A percentile compares a stretch with the other conserved stretches of the same genome.
Conservation (phyloP, 2,797 vertebrate species). For the Pagetopsis macropterus region DNA sequence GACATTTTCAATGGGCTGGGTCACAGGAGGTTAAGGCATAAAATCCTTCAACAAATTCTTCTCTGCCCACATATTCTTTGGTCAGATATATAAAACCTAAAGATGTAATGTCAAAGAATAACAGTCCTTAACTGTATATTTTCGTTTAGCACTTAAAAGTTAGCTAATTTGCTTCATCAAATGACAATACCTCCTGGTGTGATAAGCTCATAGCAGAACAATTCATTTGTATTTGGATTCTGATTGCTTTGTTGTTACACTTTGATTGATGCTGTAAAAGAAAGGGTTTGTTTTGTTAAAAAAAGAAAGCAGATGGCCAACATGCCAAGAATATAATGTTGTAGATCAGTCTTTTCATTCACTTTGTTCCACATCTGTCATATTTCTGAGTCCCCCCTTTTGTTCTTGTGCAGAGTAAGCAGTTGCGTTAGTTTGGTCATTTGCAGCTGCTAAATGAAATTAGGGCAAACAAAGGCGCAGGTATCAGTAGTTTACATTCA, state of each 20-base stretch:
- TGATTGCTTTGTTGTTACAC: not conserved
- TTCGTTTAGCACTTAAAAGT: not conserved
- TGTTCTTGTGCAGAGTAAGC: slow-evolving; percentile 28
- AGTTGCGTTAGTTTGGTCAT: slow-evolving; percentile 10
- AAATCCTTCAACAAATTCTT: slow-evolving; percentile 4
- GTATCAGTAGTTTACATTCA: slow-evolving; percentile 36
- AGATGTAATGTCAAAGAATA: not conserved
- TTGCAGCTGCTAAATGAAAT: slow-evolving; percentile 53
- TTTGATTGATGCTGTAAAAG: not conserved
- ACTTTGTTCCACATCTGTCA: slow-evolving; percentile 60
- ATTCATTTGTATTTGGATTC: not conserved
- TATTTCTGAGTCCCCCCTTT: slow-evolving; percentile 33
- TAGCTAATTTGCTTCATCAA: not conserved
- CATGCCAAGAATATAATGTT: slow-evolving; percentile 48
- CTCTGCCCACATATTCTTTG: not conserved
- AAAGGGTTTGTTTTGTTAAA: slow-evolving; percentile 16
- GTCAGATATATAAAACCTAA: not conserved
- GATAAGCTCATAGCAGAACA: not conserved
- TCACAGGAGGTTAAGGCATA: not conserved
- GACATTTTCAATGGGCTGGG: too few species aligned
- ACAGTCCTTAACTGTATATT: not conserved
- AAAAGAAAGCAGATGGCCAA: slow-evolving; percentile 51
- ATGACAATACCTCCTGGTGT: not conserved
- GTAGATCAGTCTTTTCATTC: slow-evolving; percentile 45
- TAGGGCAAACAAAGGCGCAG: slow-evolving; percentile 32